phyloP scores from a whole-genome alignment of 1,140 invertebrate genomes.

The Anoplolepis gracilipes region DNA sequence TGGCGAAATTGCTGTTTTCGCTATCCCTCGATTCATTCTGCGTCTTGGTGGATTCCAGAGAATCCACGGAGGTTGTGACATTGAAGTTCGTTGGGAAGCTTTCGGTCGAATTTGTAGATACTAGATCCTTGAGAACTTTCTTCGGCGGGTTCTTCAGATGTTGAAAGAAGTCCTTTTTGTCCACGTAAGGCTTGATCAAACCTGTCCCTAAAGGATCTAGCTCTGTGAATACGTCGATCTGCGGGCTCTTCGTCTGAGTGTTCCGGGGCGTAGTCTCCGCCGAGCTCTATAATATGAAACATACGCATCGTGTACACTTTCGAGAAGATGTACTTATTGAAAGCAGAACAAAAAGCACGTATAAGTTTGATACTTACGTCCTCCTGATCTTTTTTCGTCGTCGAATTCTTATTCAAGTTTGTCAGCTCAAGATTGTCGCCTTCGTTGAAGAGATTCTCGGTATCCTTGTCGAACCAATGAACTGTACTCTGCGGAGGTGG shows the following conservation, averaged over 20 bases:
- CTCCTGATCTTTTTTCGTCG: conserved; percentile 78
- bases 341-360: background rate
- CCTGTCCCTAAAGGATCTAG: conserved; percentile 96
- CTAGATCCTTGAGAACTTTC: conserved; percentile 95
- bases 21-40: conserved; percentile 72
- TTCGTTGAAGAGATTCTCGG: conserved; percentile 85
- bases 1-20: conserved; percentile 81
- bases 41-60: conserved; percentile 73
- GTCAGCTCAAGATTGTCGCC: conserved; percentile 81
- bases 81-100: conserved; percentile 83
- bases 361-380: conserved; percentile 69
- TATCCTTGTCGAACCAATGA: conserved; percentile 86
- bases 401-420: conserved; percentile 71
- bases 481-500: conserved; percentile 81
- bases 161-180: conserved; percentile 98
- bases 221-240: conserved; percentile 95
- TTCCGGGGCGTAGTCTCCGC: conserved; percentile 50
- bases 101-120: conserved; percentile 81
- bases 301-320: background rate
- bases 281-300: conserved; percentile 49
- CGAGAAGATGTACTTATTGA: background rate
- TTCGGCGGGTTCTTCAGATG: conserved; percentile 96
- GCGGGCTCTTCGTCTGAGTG: conserved; percentile 76
- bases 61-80: conserved; percentile 68
- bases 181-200: conserved; percentile 95